Evolutionary conservation across 2,113 vertebrate species (phyloP), one percentile per base, ranked within the genome.

Genomic region (Xenopus borealis): DNA sequence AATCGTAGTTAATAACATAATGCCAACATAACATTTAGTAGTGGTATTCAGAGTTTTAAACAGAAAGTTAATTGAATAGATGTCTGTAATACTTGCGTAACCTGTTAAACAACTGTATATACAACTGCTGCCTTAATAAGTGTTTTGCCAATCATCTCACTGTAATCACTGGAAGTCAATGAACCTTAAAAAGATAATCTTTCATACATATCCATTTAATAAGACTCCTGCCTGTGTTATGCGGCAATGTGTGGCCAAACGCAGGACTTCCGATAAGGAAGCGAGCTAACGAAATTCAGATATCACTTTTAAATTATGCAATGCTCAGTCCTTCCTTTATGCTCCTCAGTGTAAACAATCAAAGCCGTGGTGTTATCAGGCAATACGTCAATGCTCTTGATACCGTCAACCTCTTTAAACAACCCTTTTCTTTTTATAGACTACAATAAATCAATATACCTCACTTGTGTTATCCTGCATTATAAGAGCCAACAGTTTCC

Each of bases 401-500:
- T 52, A 75, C 44, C 0, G 0, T 20, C 74, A 73, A 45, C 72
- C 78, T 66, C 27, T 61, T 81, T 64, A 46, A 67, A 63, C 17
- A 0, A 0, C 17, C 62, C 6, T 78, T 67, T 76, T 78, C 59
- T 20, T 74, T 77, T 72, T 63, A 46, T 0, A 0, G 52, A 17
- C n/a, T 80, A 50, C 66, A 66, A 23, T 79, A 78, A 80, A 82
- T 53, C 27, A 73, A 14, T 7, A 1, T 2, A 3, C 19, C 65
- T 30, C 10, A 30, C 7, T 1, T 71, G 53, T 61, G 7, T 7
- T 69, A 16, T 66, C 44, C 16, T 67, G n/a, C 64, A 50, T 61
- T 61, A 67, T 23, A 47, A 67, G 57, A 55, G 14, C 17, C 7
- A 17, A 11, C 45, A 2, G n/a, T 47, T 79, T 75, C 78, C 44